Base-by-base conservation (phyloP, 2,797 vertebrate genomes). In the Lutjanus campechanus region DNA sequence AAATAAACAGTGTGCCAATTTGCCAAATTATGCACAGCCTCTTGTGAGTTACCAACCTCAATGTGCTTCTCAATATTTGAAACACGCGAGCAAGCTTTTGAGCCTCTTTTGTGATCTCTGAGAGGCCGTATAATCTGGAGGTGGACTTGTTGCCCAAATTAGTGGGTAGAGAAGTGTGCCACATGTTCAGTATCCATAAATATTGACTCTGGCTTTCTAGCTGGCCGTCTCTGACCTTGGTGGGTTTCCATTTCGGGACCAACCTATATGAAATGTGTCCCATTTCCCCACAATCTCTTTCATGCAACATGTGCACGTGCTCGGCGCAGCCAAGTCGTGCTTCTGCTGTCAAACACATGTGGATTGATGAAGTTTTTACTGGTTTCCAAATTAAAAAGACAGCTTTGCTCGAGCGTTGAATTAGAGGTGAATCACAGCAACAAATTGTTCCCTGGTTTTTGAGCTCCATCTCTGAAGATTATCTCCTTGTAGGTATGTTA, bases 191-290 rank as follows among this genome's bases (percentile, higher is more conserved):
- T 91, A 96, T 97, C 97, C 96, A 96, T 96, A 96, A 97, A 96
- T 97, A 96, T 97, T 97, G 97, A 96, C 96, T 96, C 88, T 96
- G 93, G 96, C 96, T 96, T 96, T 96, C 92, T 94, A 90, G 95
- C 93, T 95, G 91, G 95, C 96, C 94, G 92, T 96, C 93, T 95
- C 96, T 96, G 95, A 97, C 96, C 96, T 96, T 92, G 96, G 92
- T 93, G 96, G 96, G 94, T 95, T 97, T 96, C 96, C 96, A 96
- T 96, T 95, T 95, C 82, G 93, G 94, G 95, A 91, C 68, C 81
- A 76, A 92, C 93, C 91, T 92, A 89, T 92, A 90, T 83, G 87
- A 91, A 94, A 94, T 91, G 89, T 88, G 92, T 93, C 85, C 90
- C 88, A 59, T 89, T 92, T 86, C 73, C 84, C 90, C 93, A 54